Base-by-base conservation (phyloP, 1,140 invertebrate genomes). In the Manduca sexta region DNA sequence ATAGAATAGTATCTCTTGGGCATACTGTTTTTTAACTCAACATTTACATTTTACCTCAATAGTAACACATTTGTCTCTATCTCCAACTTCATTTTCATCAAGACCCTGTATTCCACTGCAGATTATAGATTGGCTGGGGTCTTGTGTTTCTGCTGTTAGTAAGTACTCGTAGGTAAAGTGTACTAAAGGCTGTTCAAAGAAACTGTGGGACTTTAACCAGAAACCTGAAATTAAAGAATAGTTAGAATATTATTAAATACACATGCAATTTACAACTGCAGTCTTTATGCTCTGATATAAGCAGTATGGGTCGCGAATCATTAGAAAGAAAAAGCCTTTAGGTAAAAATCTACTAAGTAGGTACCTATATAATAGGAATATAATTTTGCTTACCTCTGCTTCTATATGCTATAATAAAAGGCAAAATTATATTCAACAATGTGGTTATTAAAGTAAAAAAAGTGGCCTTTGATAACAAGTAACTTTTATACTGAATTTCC, bases 141-240 rank as follows among this genome's bases (percentile, higher is more conserved):
- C 84, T 57, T 88, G 84, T 11, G 89, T 88, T 57, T 90, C 88
- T 0, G 88, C 77, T 47, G 90, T 64, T 21, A 92, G 66, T 29
- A 92, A 59, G 55, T 91, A 88, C 60, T 92, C 87, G 61, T 90
- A 89, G 56, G 89, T 90, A 61, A 91, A 90, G 35, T 86, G 78
- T 15, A 92, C 75, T 16, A 74, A 56, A 29, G 92, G 91, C 60
- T 91, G 88, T 69, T 91, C 89, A 61, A 87, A 87, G 62, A 88
- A 89, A 46, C 57, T 70, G 45, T 89, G 83, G 3, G 79, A 76
- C 55, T 88, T 88, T 13, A 89, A 58, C 89, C 90, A 91, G 68
- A 91, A 89, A 10, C 89, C 90, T 91, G 45, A 54, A 87, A 65
- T 56, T 55, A 56, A 55, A 30, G 21, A 26, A 26, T 5, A 8